Percentiles rank a stretch among this genome's conserved stretches.
Evolutionary conservation across 1,140 invertebrate genomes (phyloP).

Genomic region (Plodia interpunctella): DNA sequence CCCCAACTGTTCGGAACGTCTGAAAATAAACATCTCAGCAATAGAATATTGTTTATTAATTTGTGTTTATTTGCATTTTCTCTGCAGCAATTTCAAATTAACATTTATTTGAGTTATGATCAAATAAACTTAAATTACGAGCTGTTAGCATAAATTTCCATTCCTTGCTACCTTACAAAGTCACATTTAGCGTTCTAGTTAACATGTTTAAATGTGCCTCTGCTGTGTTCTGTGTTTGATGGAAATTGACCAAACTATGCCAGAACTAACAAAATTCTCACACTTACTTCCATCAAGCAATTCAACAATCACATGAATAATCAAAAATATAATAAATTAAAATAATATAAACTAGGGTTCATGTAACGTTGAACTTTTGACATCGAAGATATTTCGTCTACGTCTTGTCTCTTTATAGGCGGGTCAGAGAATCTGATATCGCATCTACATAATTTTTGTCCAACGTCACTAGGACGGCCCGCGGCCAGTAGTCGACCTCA

Average conservation of each 20-base stretch:
- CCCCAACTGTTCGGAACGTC: background rate
- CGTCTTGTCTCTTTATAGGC: background rate
- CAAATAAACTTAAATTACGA: background rate
- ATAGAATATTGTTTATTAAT: background rate
- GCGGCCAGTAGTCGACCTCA: constrained; percentile 33
- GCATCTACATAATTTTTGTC: constrained; percentile 27
- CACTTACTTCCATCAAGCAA: too few species aligned
- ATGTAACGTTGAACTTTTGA: background rate
- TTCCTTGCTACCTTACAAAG: constrained; percentile 3
- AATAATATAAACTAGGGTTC: too few species aligned
- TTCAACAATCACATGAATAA: too few species aligned
- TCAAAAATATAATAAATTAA: too few species aligned
- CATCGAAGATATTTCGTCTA: background rate
- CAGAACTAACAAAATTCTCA: too few species aligned
- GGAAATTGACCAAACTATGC: too few species aligned
- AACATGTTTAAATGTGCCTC: too few species aligned
- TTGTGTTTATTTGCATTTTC: background rate
- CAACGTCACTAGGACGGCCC: constrained; percentile 22
- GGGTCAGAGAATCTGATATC: constrained; percentile 11
- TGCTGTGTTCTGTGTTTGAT: too few species aligned
- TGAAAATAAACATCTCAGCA: background rate
- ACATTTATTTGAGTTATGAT: constrained; percentile 9
- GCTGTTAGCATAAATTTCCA: background rate
- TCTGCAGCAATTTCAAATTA: background rate
- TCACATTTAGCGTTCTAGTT: background rate